Conservation (phyloP, 2,888 invertebrate genomes). For the Cephonodes hylas region DNA sequence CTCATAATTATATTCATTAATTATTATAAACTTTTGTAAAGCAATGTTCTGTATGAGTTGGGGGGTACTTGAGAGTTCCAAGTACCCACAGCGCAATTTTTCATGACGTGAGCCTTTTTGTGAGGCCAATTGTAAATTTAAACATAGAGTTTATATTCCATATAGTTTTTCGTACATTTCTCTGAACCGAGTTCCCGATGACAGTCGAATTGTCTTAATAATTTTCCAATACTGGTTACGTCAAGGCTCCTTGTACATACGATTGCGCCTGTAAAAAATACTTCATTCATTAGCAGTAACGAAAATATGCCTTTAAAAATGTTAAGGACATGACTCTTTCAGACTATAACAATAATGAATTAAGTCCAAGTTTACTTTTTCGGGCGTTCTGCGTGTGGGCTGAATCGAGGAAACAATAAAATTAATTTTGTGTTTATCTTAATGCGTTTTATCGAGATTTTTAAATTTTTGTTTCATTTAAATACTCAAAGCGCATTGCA, state of each 20-base stretch:
- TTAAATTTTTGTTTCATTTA: not conserved
- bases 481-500: not conserved
- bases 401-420: not conserved
- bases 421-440: conserved; percentile 1
- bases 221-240: not conserved
- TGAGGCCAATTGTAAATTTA: not conserved
- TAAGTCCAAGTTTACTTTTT: conserved; percentile 8
- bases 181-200: not conserved
- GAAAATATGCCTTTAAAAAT: conserved; percentile 27
- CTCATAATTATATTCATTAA: too few relatives aligned
- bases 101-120: too few relatives aligned
- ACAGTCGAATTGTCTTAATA: conserved; percentile 6
- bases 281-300: conserved; percentile 24
- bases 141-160: not conserved
- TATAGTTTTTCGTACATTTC: not conserved
- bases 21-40: too few relatives aligned
- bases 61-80: too few relatives aligned
- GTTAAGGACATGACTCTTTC: conserved; percentile 16
- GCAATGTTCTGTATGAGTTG: too few relatives aligned
- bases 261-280: conserved; percentile 13
- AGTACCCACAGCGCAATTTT: too few relatives aligned
- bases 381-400: conserved; percentile 13
- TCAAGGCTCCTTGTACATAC: not conserved
- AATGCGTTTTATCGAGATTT: not conserved
- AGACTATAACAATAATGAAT: conserved; percentile 15